A percentile compares a stretch with the other conserved stretches of the same genome.
Evolutionary conservation across 2,797 vertebrate species (phyloP).

Genomic region (Ataeniobius toweri): DNA sequence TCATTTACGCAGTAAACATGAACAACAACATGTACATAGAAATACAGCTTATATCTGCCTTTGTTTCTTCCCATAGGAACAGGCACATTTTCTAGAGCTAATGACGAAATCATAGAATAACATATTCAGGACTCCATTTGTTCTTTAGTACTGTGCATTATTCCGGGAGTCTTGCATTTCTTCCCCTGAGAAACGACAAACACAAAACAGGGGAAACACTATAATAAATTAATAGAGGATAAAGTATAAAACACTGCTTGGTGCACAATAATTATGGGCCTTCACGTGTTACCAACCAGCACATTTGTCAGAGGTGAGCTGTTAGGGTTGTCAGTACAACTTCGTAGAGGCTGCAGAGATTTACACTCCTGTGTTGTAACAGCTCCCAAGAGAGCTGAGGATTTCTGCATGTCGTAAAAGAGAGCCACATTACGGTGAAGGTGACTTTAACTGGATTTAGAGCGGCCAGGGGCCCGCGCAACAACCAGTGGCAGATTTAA

Average conservation of each 20-base stretch:
- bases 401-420: constrained; percentile 81
- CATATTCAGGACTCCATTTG: constrained; percentile 26
- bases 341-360: constrained; percentile 78
- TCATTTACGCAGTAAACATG: background rate
- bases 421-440: constrained; percentile 81
- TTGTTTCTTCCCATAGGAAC: constrained; percentile 1
- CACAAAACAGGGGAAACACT: constrained; percentile 24
- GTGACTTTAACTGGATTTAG: constrained; percentile 87
- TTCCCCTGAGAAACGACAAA: constrained; percentile 21
- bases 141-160: constrained; percentile 32
- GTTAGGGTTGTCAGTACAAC: constrained; percentile 72
- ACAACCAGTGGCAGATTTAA: constrained; percentile 81
- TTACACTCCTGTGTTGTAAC: constrained; percentile 76
- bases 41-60: background rate
- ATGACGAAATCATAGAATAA: constrained; percentile 28
- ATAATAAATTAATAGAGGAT: constrained; percentile 54
- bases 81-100: constrained; percentile 10
- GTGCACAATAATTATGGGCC: constrained; percentile 71
- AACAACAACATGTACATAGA: background rate
- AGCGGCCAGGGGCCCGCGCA: constrained; percentile 62
- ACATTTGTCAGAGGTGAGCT: constrained; percentile 74
- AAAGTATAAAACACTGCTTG: constrained; percentile 57
- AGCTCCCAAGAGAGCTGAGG: constrained; percentile 71
- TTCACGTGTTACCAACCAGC: constrained; percentile 59
- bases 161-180: constrained; percentile 29